Evolutionary conservation across 2,888 invertebrate genomes (phyloP).

Genomic region (Pristionchus maxplancki): DNA sequence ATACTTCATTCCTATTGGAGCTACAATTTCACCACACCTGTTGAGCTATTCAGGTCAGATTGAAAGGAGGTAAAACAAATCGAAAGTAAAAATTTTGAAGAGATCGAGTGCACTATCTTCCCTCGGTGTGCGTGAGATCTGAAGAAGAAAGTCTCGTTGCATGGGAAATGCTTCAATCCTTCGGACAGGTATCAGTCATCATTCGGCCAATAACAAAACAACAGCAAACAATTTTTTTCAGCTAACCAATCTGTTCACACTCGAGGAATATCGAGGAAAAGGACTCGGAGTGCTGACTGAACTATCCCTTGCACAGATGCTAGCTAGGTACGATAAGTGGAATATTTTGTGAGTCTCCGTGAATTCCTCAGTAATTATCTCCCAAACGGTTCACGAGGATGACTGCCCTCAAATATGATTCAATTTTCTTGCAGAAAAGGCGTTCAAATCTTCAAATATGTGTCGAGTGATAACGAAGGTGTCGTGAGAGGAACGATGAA

Average conservation of each 20-base stretch:
- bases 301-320: not conserved
- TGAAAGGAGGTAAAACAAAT: not conserved
- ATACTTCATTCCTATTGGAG: not conserved
- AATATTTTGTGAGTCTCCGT: not conserved
- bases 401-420: too few species aligned
- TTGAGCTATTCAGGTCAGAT: not conserved
- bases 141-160: not conserved
- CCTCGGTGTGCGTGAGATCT: not conserved
- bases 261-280: not conserved
- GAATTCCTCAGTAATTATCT: too few species aligned
- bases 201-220: not conserved
- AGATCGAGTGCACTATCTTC: slow-evolving; percentile 11
- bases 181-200: not conserved
- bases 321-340: not conserved
- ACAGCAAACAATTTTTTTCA: not conserved
- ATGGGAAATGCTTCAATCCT: slow-evolving; percentile 14
- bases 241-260: slow-evolving; percentile 15
- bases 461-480: not conserved
- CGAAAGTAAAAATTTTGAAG: not conserved
- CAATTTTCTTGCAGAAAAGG: not conserved
- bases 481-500: slow-evolving; percentile 13
- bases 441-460: slow-evolving; percentile 28
- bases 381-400: too few species aligned
- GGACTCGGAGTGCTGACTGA: not conserved
- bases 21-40: not conserved